Evolutionary conservation across 1,140 invertebrate species (phyloP), one percentile per base, ranked within the genome.

Genomic region (Trichonephila clavipes): DNA sequence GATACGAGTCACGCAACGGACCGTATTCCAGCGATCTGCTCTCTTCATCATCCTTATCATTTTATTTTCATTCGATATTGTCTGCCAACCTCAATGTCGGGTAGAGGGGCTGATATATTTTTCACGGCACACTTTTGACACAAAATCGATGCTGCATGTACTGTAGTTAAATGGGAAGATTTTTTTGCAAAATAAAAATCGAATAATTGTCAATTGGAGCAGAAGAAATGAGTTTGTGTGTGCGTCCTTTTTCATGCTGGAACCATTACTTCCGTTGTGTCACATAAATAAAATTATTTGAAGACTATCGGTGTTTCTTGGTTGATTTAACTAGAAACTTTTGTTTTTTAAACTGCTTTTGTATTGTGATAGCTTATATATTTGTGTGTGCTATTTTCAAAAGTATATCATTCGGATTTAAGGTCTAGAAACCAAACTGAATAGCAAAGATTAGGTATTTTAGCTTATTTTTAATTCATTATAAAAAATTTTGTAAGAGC

Each of bases 151-250:
- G 14, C 7, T 16, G 21, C 64, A 82, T 92, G 21, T 58, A 19
- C 28, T 92, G 24, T 85, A 28, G 58, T 61, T 82, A 81, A 92
- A 92, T 92, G 61, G 72, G 24, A n/a, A 58, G 28, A 34, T 64
- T 88, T 66, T 88, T 72, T 58, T 58, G 10, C 10, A 58, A 72
- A 58, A 59, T 12, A 58, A 82, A 90, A 82, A 85, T 77, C 61
- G 34, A 77, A 83, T 92, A 81, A 34, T 64, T 87, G 85, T 62
- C 69, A 92, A 87, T 92, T 92, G 91, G 82, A 87, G 91, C 82
- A 44, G 82, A 92, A 92, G 61, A 83, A 92, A 92, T 85, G 90
- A 85, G 28, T 64, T 85, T n/a, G n/a, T n/a, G n/a, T 34, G 2
- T 64, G 16, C 24, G 40, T 92, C 28, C 62, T 92, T 62, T 82